A percentile compares a stretch with the other conserved stretches of the same genome.
phyloP scores from a whole-genome alignment of 1,140 invertebrate species.

The Tachypleus tridentatus region DNA sequence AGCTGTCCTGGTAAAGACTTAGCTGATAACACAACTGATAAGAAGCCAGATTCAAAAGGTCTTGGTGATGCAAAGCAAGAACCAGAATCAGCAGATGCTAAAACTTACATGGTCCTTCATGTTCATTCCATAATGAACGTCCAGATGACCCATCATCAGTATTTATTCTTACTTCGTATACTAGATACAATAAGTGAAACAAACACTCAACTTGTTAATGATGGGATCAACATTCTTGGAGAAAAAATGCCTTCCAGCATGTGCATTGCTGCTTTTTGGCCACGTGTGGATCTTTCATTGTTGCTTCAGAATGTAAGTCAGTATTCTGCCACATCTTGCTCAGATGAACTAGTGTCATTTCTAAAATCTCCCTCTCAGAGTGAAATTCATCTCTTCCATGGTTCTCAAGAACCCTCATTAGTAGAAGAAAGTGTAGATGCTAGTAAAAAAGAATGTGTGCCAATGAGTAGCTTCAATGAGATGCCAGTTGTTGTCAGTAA shows the following conservation, averaged over 20 bases:
- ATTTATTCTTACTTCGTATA: constrained; percentile 70
- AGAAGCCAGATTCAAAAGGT: no score
- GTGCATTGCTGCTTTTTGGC: constrained; percentile 11
- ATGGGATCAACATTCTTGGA: constrained; percentile 56
- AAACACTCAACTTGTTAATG: constrained; percentile 61
- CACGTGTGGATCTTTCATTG: constrained; percentile 17
- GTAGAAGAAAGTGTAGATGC: constrained; percentile 11
- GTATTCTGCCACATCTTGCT: constrained; percentile 18
- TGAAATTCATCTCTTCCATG: constrained; percentile 8
- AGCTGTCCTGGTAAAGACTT: no score
- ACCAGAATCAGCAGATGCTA: constrained; percentile 7
- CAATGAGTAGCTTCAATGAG: not conserved
- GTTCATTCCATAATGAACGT: constrained; percentile 32
- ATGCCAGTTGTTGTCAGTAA: constrained; percentile 11
- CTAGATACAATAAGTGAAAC: constrained; percentile 68
- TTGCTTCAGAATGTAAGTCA: constrained; percentile 15
- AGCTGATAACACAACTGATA: no score
- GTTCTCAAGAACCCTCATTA: constrained; percentile 8
- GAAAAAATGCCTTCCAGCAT: constrained; percentile 22
- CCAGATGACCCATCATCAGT: constrained; percentile 87
- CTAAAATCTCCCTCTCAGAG: constrained; percentile 17
- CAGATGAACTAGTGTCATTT: constrained; percentile 15
- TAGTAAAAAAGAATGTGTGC: not conserved
- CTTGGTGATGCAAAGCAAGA: constrained; percentile 4
- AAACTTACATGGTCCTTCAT: constrained; percentile 20